phyloP scores from a whole-genome alignment of 2,113 vertebrate species.

The Phylloscopus trochiloides region DNA sequence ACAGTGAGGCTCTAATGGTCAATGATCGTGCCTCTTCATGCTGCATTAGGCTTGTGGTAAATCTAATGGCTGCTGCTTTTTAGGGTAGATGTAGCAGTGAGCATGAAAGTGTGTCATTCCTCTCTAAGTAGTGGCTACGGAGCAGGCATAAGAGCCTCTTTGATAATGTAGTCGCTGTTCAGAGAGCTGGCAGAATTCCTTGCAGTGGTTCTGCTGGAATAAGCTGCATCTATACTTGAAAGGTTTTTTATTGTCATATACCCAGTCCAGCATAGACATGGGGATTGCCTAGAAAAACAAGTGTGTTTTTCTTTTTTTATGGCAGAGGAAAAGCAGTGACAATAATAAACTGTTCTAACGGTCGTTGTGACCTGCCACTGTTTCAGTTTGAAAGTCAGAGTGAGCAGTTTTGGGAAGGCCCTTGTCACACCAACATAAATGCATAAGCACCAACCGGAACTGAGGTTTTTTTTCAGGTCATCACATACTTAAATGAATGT shows the following conservation, averaged over 20 bases:
- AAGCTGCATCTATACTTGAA: neutral
- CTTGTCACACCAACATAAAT: neutral
- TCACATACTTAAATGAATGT: neutral
- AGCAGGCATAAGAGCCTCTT: neutral
- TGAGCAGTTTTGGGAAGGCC: neutral
- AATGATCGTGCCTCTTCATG: neutral
- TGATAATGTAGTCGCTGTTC: neutral
- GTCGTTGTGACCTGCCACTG: neutral
- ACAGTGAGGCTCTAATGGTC: neutral
- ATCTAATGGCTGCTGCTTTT: neutral
- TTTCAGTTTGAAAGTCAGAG: neutral
- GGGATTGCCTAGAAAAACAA: neutral
- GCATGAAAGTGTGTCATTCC: neutral
- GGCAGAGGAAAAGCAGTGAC: neutral
- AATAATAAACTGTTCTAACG: neutral
- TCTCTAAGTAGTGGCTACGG: neutral
- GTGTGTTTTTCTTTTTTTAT: neutral
- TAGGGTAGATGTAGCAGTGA: neutral
- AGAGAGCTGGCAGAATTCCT: neutral
- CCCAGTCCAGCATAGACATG: fast-evolving
- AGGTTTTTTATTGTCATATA: neutral
- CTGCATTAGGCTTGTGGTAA: neutral
- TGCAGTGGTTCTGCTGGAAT: neutral
- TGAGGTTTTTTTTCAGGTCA: neutral
- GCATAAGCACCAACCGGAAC: neutral